These are phyloP conservation scores for Melipona beecheii DNA, from an alignment of 2,888 invertebrate species.

Conservation along the genomic window DNA sequence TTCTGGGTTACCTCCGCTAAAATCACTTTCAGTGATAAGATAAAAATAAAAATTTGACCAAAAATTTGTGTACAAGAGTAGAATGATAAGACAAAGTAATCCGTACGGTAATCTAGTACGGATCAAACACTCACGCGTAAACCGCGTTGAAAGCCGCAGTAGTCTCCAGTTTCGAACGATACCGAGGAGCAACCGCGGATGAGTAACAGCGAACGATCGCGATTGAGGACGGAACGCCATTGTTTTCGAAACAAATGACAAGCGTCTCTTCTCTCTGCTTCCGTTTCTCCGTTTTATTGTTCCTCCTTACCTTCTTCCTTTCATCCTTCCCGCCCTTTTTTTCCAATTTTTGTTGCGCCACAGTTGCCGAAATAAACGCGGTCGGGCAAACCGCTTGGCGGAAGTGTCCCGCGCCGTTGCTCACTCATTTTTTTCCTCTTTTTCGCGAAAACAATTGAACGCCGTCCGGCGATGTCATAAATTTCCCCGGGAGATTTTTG, in stretches of 20 bases:
- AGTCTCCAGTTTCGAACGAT: background rate
- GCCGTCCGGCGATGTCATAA: constrained; percentile 43
- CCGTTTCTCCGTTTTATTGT: background rate
- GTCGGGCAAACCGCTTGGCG: constrained; percentile 16
- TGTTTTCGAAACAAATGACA: constrained; percentile 49
- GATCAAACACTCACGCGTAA: too few relatives aligned
- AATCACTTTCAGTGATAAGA: too few relatives aligned
- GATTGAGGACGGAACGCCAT: constrained; percentile 43
- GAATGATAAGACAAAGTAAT: too few relatives aligned
- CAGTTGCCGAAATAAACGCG: constrained; percentile 30
- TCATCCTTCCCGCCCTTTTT: background rate
- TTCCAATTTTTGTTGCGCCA: background rate
- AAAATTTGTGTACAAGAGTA: too few relatives aligned
- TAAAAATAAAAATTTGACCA: too few relatives aligned
- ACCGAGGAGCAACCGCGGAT: background rate
- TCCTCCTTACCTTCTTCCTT: background rate
- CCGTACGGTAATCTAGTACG: too few relatives aligned
- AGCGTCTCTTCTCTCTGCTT: background rate
- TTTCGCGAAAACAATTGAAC: constrained; percentile 48
- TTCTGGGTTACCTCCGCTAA: too few relatives aligned
- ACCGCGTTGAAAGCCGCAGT: too few relatives aligned
- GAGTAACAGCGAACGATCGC: constrained; percentile 40
- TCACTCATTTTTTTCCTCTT: background rate
- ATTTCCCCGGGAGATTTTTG: constrained; percentile 44
- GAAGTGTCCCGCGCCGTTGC: constrained; percentile 40